A percentile compares a stretch with the other conserved stretches of the same genome.
Evolutionary conservation across 2,113 vertebrate genomes (phyloP).

Genomic region (Esox niger): DNA sequence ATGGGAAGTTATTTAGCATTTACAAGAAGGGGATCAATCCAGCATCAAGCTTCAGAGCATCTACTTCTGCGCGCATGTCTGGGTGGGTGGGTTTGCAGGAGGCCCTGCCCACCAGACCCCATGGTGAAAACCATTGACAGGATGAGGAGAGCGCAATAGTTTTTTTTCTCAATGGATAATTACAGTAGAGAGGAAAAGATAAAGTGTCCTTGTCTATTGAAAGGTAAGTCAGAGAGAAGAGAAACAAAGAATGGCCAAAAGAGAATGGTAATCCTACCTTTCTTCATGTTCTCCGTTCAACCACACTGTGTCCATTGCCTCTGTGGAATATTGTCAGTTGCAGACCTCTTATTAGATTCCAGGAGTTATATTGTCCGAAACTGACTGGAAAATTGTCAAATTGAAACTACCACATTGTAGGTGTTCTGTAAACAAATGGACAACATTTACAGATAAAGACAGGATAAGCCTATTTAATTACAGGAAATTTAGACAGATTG

Average conservation of each 20-base stretch:
- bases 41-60: conserved; percentile 62
- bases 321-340: conserved; percentile 40
- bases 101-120: not conserved
- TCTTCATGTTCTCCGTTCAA: conserved; percentile 34
- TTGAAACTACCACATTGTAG: too few species aligned
- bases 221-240: conserved; percentile 23
- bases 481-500: too few species aligned
- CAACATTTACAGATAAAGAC: too few species aligned
- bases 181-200: not conserved
- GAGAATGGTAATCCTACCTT: too few species aligned
- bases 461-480: too few species aligned
- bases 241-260: too few species aligned
- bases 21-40: conserved; percentile 72
- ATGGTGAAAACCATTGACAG: not conserved
- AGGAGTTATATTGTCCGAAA: conserved; percentile 41
- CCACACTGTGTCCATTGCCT: conserved; percentile 17
- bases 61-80: conserved; percentile 65
- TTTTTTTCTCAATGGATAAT: not conserved
- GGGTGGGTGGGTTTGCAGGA: not conserved
- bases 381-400: conserved; percentile 25
- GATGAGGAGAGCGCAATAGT: not conserved
- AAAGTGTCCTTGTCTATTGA: conserved; percentile 56
- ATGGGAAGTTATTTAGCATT: conserved; percentile 77
- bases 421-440: too few species aligned
- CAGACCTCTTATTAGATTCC: conserved; percentile 55